A percentile compares a stretch with the other conserved stretches of the same genome.
phyloP scores from a whole-genome alignment of 1,140 invertebrate species.

The Plodia interpunctella region DNA sequence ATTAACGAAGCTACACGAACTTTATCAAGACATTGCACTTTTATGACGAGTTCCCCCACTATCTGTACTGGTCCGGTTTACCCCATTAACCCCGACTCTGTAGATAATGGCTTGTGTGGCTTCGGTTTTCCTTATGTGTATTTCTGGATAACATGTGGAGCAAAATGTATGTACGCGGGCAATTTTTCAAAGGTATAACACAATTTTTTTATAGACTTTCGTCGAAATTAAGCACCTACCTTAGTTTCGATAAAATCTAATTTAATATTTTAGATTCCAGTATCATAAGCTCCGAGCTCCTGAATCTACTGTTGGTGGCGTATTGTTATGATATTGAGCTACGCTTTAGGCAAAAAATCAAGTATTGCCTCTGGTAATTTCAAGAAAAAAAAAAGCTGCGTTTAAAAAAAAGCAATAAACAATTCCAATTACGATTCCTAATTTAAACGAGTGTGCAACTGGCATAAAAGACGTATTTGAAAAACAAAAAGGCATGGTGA shows the following conservation, averaged over 20 bases:
- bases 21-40: constrained; percentile 11
- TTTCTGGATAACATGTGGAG: neutral
- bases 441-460: constrained; percentile 1
- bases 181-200: too few species aligned
- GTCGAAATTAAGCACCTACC: too few species aligned
- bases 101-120: constrained; percentile 25
- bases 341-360: too few species aligned
- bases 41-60: neutral
- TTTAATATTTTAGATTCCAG: too few species aligned
- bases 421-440: constrained; percentile 1
- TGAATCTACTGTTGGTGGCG: too few species aligned
- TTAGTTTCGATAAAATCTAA: too few species aligned
- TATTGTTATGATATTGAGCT: too few species aligned
- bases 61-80: constrained; percentile 20
- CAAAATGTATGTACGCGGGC: neutral
- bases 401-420: neutral
- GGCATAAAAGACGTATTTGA: constrained; percentile 20
- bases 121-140: constrained; percentile 17
- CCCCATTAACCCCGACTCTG: constrained; percentile 30
- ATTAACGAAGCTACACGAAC: neutral
- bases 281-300: too few species aligned
- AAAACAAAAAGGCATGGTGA: constrained; percentile 27
- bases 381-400: too few species aligned
- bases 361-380: too few species aligned
- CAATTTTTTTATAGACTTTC: too few species aligned